Conservation (phyloP, 1,140 invertebrate genomes). For the Notospermus geniculatus region DNA sequence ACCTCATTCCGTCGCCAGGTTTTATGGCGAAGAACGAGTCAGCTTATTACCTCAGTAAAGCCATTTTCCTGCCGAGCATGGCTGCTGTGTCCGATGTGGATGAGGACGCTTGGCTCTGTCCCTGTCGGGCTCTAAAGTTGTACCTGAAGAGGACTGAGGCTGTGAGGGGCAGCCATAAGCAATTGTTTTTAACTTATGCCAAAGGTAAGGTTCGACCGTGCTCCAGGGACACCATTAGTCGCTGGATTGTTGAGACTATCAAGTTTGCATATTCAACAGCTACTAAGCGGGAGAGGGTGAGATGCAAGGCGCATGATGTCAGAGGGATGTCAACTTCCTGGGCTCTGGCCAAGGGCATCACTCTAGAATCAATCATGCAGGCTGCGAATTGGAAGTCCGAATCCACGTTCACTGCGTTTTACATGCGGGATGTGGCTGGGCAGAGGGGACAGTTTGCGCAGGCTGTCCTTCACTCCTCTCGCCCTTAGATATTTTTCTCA, state of each 20-base stretch:
- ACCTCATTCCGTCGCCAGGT: too few species aligned
- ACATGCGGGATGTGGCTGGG: slow-evolving; percentile 1
- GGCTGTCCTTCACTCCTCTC: background rate
- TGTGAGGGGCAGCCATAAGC: background rate
- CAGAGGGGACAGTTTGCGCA: background rate
- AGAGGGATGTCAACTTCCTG: slow-evolving; percentile 8
- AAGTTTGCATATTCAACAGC: slow-evolving; percentile 6
- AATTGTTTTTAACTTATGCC: slow-evolving; percentile 9
- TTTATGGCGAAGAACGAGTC: too few species aligned
- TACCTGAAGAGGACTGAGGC: too few species aligned
- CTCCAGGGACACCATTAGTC: slow-evolving; percentile 10
- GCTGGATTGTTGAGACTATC: slow-evolving; percentile 12
- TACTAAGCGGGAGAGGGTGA: background rate
- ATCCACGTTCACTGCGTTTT: slow-evolving; percentile 6
- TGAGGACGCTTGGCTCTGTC: too few species aligned
- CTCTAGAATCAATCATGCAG: background rate
- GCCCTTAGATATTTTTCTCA: background rate
- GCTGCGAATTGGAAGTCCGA: slow-evolving; percentile 10
- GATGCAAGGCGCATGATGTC: slow-evolving; percentile 12
- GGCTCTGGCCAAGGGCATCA: slow-evolving; percentile 11
- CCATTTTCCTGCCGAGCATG: too few species aligned
- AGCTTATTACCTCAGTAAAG: too few species aligned
- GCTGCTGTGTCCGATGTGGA: too few species aligned
- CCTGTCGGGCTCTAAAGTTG: too few species aligned
- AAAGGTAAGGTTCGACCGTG: background rate